These are phyloP conservation scores for Eospalax fontanierii DNA, from an alignment of 2,797 vertebrate genomes.

Conservation along the genomic window DNA sequence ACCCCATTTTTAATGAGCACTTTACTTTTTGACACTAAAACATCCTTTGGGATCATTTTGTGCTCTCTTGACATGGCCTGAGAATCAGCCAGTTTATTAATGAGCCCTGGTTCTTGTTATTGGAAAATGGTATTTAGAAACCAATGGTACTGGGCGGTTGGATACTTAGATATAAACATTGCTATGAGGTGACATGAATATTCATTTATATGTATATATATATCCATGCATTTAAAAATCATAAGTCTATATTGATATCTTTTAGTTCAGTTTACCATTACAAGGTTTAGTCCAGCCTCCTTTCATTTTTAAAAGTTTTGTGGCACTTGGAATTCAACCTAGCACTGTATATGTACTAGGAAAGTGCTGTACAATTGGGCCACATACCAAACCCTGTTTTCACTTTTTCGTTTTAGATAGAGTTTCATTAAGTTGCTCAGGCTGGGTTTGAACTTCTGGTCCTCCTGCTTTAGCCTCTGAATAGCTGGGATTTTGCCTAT, in stretches of 20 bases:
- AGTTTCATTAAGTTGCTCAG: background rate
- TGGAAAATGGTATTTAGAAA: conserved; percentile 55
- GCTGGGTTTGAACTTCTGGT: background rate
- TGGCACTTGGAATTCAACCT: background rate
- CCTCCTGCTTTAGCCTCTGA: background rate
- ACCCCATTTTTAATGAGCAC: no score
- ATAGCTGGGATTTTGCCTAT: background rate
- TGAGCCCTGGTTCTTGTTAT: background rate
- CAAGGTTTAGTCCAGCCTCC: background rate
- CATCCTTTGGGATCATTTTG: background rate
- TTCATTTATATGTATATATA: background rate
- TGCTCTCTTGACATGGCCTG: background rate
- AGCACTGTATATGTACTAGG: no score
- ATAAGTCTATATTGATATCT: background rate
- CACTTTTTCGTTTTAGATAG: background rate
- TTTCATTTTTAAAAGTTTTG: background rate
- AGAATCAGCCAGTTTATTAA: conserved; percentile 12
- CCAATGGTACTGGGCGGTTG: background rate
- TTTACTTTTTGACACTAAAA: conserved; percentile 40
- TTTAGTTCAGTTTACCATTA: background rate
- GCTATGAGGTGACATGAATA: background rate
- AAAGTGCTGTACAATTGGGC: background rate
- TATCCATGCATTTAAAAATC: background rate
- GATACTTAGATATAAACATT: conserved; percentile 20
- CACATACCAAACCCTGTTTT: background rate